Evolutionary conservation across 2,888 invertebrate species (phyloP).

Genomic region (Polymixis lichenea): DNA sequence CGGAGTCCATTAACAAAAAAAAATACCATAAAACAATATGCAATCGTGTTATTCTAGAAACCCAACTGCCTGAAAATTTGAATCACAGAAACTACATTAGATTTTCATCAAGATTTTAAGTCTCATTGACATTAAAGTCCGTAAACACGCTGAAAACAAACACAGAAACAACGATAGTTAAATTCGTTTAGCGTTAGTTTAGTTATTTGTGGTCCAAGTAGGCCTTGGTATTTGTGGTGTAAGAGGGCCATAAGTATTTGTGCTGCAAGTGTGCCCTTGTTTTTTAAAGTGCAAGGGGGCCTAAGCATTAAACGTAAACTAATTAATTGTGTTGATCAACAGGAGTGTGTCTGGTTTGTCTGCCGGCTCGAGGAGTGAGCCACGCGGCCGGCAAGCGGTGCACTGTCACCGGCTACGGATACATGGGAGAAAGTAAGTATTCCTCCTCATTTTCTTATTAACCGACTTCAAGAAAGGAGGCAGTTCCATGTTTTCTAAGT

Average conservation of each 20-base stretch:
- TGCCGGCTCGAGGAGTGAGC: conserved; percentile 96
- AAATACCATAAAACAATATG: too few species aligned
- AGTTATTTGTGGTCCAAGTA: too few species aligned
- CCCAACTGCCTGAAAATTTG: not conserved
- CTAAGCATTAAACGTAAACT: not conserved
- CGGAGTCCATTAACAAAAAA: too few species aligned
- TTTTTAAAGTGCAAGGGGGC: too few species aligned
- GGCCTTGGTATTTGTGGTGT: too few species aligned
- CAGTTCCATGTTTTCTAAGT: too few species aligned
- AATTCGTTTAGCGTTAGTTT: too few species aligned
- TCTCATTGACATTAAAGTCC: not conserved
- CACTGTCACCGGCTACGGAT: conserved; percentile 98
- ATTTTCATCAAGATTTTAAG: not conserved
- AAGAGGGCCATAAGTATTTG: too few species aligned
- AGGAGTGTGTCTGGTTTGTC: conserved; percentile 94
- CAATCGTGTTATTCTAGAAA: not conserved
- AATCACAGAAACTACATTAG: not conserved
- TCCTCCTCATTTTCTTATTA: not conserved
- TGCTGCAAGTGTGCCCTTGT: too few species aligned
- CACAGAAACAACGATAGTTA: too few species aligned
- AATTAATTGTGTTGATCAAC: conserved; percentile 30
- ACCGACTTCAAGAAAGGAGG: too few species aligned
- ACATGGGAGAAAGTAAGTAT: conserved; percentile 96
- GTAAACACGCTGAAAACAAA: too few species aligned
- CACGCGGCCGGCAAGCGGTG: conserved; percentile 97